Percentiles rank a stretch among this genome's conserved stretches.
phyloP scores from a whole-genome alignment of 1,140 invertebrate genomes.

The Bombus picipes region DNA sequence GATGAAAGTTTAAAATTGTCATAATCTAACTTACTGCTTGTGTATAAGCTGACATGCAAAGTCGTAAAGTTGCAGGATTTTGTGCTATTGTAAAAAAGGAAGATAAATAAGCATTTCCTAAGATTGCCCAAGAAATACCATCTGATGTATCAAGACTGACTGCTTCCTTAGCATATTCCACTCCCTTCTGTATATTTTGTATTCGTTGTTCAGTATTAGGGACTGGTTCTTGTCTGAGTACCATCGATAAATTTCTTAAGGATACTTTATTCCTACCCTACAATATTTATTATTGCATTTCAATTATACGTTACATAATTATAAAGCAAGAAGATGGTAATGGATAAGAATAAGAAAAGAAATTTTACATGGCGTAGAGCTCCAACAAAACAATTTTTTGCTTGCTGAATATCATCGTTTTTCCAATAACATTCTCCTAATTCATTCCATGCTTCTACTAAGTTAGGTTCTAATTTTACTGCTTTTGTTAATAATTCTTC shows the following conservation, averaged over 20 bases:
- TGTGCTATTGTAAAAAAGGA: slow-evolving; percentile 90
- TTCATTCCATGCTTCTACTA: slow-evolving; percentile 94
- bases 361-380: slow-evolving; percentile 90
- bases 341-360: slow-evolving; percentile 30
- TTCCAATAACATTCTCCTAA: slow-evolving; percentile 96
- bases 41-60: slow-evolving; percentile 90
- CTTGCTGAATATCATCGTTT: slow-evolving; percentile 90
- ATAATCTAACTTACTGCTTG: slow-evolving; percentile 87
- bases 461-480: slow-evolving; percentile 92
- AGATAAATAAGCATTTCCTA: slow-evolving; percentile 93
- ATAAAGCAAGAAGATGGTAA: not conserved
- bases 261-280: slow-evolving; percentile 91
- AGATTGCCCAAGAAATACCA: slow-evolving; percentile 92
- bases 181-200: slow-evolving; percentile 88
- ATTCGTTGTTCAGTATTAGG: slow-evolving; percentile 84
- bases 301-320: not conserved
- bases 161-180: slow-evolving; percentile 92
- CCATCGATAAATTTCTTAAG: slow-evolving; percentile 92
- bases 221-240: slow-evolving; percentile 87
- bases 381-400: slow-evolving; percentile 93
- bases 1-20: not conserved
- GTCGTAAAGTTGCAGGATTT: slow-evolving; percentile 88
- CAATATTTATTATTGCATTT: slow-evolving; percentile 12
- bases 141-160: slow-evolving; percentile 91
- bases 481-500: slow-evolving; percentile 90